Evolutionary conservation across 2,797 vertebrate genomes (phyloP), one percentile per base, ranked within the genome.

Genomic region (Megaceryle alcyon): DNA sequence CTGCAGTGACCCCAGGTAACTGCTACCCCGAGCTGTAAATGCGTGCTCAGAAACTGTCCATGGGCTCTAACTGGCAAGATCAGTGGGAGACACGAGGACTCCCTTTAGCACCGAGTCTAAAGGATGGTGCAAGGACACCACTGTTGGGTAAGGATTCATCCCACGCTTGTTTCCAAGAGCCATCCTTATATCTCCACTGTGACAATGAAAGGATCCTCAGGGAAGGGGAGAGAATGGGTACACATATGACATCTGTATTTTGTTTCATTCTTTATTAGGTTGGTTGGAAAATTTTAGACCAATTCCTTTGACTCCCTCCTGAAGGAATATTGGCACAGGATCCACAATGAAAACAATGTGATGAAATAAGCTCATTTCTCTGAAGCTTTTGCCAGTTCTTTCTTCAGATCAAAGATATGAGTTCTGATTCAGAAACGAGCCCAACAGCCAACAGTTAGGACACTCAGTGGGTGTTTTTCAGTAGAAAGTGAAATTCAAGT

Each of bases 291-390:
- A 37, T 56, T 87, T 81, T 33, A 72, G 25, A 64, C 29, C 39
- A 41, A 33, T 3, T 83, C 39, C 10, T 80, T 80, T 84, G 9
- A 2, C 49, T 84, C 11, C 26, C 22, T 76, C 51, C 18, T 2
- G 1, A 89, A 77, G 33, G 29, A 86, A 84, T 73, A 84, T 6
- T 56, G 60, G 19, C 49, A 33, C 11, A n/a, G 26, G 25, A 56
- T 35, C 39, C 49, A 28, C 19, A 81, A 76, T 5, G 29, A 81
- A 92, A 87, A 81, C 4, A 13, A 77, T 37, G 41, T 59, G 14
- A 60, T 77, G 29, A 84, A 90, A 81, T 77, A 87, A 77, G 21
- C n/a, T 64, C 60, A 41, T 39, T 82, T 75, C 37, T 82, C 68
- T 86, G 51, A 88, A 65, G 57, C 18, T 82, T 91, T 88, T 66